phyloP scores from a whole-genome alignment of 2,113 vertebrate genomes.

The Serilophus lunatus region DNA sequence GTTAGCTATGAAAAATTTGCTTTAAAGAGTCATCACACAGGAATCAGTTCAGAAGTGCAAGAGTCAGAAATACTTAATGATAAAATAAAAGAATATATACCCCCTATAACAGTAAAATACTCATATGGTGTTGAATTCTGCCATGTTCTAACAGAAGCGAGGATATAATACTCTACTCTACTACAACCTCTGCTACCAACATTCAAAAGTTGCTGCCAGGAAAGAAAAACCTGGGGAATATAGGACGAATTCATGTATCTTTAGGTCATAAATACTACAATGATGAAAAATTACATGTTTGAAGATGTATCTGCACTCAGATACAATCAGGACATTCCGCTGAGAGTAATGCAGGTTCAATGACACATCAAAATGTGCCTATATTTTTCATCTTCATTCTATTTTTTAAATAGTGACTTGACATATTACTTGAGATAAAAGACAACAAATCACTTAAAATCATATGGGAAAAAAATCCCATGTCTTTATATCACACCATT shows the following conservation, averaged over 20 bases:
- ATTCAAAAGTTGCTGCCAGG: not conserved
- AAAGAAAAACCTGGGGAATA: not conserved
- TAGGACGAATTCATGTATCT: not conserved
- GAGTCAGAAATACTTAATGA: not conserved
- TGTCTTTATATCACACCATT: not conserved
- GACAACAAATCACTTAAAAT: not conserved
- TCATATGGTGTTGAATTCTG: not conserved
- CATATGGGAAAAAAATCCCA: not conserved
- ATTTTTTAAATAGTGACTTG: not conserved
- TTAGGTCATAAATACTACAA: not conserved
- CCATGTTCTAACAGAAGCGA: fast-evolving
- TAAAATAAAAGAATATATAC: not conserved
- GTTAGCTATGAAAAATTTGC: not conserved
- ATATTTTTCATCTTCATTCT: not conserved
- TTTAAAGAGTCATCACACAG: not conserved
- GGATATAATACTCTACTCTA: not conserved
- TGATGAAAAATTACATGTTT: not conserved
- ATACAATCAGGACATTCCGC: not conserved
- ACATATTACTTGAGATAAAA: not conserved
- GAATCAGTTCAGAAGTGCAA: not conserved
- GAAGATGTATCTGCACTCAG: not conserved
- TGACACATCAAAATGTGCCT: not conserved
- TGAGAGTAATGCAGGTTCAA: not conserved
- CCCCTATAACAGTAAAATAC: not conserved
- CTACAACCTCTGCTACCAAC: not conserved